Evolutionary conservation across 2,113 vertebrate species (phyloP).

Genomic region (Vulpes ferrilata): DNA sequence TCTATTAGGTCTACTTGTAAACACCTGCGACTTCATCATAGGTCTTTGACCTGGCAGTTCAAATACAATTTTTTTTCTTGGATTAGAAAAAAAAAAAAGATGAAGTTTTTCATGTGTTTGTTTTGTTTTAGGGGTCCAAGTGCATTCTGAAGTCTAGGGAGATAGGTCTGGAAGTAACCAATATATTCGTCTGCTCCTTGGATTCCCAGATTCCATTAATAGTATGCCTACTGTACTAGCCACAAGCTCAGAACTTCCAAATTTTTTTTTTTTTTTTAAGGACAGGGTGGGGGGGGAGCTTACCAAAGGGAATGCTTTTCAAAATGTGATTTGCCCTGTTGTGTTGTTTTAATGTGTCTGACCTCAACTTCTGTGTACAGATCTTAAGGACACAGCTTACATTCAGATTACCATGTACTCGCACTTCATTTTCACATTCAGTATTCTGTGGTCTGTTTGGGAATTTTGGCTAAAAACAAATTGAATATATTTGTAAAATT

Average conservation of each 20-base stretch:
- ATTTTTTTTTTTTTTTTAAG: not conserved
- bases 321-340: constrained; percentile 4
- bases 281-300: not conserved
- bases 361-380: not conserved
- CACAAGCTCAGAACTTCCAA: not conserved
- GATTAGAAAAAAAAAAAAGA: not conserved
- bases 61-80: not conserved
- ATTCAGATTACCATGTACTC: not conserved
- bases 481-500: constrained; percentile 49
- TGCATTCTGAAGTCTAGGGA: not conserved
- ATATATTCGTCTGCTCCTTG: not conserved
- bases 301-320: not conserved
- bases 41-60: not conserved
- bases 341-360: constrained; percentile 10
- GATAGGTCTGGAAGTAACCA: not conserved
- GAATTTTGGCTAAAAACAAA: constrained; percentile 39
- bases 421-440: not conserved
- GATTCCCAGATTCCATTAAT: not conserved
- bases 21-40: not conserved
- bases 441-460: constrained; percentile 45
- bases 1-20: not conserved
- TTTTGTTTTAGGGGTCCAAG: not conserved
- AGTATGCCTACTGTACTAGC: not conserved
- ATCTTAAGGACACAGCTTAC: constrained; percentile 12
- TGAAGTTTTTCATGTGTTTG: not conserved